Base-by-base conservation (phyloP, 1,140 invertebrate genomes). In the Diachasmimorpha longicaudata region DNA sequence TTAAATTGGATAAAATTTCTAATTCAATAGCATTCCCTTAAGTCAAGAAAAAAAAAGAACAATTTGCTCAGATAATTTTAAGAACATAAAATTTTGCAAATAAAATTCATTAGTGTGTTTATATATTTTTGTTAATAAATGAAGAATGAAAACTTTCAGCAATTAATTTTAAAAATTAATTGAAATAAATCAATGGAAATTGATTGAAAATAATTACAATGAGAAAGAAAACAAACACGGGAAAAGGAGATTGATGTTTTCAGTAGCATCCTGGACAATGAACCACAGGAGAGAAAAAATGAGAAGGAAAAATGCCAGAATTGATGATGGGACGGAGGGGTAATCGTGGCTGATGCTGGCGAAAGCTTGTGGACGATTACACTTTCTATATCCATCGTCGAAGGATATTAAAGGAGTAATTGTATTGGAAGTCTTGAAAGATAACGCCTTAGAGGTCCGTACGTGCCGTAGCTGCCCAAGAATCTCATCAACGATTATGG, bases 381-480 rank as follows among this genome's bases (percentile, higher is more conserved):
- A 75, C 68, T 70, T 67, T 42, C 39, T 42, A 42, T 42, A 42
- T 48, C 68, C 68, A 70, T 77, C 76, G 21, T 71, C 21, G 48
- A 63, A 13, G 75, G 71, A 79, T 79, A 80, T 82, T 82, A 79
- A 80, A 77, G 72, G 74, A 44, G 76, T 78, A 80, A 81, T 79
- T 78, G 73, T 78, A 76, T 81, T 63, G 42, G 72, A 79, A 74
- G 74, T 71, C 68, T 77, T 58, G 52, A 63, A 63, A 63, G 19
- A 63, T 63, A 63, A 63, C 58, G 23, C 58, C 19, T 25, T 19
- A 4, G 23, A n/a, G 58, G 58, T 63, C 58, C 14, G 5, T 25
- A 63, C 58, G 23, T 63, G 58, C 58, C 23, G 23, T 2, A 3
- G 13, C 58, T 63, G 31, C 58, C 58, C 58, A 25, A 63, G 14